Conservation (phyloP, 2,888 invertebrate species). For the Lasioglossum pauxillum region DNA sequence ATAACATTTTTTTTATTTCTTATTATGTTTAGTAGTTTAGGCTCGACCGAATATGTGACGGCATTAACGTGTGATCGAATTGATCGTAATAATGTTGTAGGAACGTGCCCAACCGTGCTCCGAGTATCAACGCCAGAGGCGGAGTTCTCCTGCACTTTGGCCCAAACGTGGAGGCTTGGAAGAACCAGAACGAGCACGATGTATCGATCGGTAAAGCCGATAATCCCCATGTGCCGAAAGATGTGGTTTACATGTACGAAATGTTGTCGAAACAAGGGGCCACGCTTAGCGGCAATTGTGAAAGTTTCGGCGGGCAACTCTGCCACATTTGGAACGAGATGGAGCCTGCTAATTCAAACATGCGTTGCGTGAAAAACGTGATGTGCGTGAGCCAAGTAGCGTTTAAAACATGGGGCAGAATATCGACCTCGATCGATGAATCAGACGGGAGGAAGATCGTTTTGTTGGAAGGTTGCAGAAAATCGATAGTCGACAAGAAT, state of each 20-base stretch:
- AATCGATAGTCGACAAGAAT: constrained; percentile 88
- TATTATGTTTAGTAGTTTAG: background rate
- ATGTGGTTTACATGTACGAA: constrained; percentile 80
- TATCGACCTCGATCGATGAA: constrained; percentile 32
- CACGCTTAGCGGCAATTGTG: constrained; percentile 66
- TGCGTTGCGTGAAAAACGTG: constrained; percentile 71
- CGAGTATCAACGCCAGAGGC: constrained; percentile 51
- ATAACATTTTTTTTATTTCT: background rate
- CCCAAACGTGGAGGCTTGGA: constrained; percentile 70
- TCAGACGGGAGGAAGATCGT: constrained; percentile 52
- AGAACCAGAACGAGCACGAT: constrained; percentile 53
- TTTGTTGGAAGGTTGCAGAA: constrained; percentile 71
- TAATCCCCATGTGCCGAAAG: constrained; percentile 71
- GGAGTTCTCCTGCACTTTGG: constrained; percentile 75
- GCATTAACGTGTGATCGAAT: background rate
- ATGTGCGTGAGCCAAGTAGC: constrained; percentile 80
- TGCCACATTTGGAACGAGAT: constrained; percentile 72
- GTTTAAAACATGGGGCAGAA: constrained; percentile 87
- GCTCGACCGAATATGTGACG: background rate
- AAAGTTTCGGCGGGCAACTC: constrained; percentile 71
- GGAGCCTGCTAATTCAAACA: constrained; percentile 36
- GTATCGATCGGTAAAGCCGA: constrained; percentile 62
- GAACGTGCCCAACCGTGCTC: constrained; percentile 46
- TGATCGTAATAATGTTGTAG: constrained; percentile 36
- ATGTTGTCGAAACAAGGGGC: constrained; percentile 73